These are phyloP conservation scores for Eupithecia pulchellata DNA, from an alignment of 2,888 invertebrate genomes.

Conservation along the genomic window DNA sequence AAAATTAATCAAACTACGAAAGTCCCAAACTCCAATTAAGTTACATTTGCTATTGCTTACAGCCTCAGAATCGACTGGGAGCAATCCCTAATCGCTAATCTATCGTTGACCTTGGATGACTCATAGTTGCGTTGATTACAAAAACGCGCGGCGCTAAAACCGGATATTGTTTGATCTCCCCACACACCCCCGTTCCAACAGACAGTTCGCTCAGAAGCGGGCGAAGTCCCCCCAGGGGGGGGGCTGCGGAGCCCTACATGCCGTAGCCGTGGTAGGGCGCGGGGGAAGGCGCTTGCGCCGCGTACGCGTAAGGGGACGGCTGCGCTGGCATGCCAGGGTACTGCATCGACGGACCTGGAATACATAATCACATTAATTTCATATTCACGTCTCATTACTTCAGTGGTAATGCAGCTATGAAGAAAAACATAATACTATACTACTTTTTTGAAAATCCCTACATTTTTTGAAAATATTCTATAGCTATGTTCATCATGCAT, in stretches of 20 bases:
- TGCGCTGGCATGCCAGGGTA: conserved; percentile 76
- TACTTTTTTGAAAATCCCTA: no score
- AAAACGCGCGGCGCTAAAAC: neutral
- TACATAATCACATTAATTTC: neutral
- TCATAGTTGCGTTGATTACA: neutral
- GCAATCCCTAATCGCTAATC: neutral
- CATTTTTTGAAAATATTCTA: no score
- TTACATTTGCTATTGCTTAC: neutral
- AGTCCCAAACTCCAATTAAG: neutral
- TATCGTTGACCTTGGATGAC: neutral
- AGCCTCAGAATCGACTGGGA: neutral
- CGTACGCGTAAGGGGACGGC: conserved; percentile 81
- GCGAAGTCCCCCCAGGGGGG: conserved; percentile 53
- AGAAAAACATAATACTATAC: no score
- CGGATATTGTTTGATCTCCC: neutral
- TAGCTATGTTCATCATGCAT: no score
- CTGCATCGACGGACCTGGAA: conserved; percentile 79
- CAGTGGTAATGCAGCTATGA: no score
- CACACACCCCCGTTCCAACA: conserved; percentile 10
- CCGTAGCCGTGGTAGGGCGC: conserved; percentile 85
- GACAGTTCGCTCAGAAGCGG: conserved; percentile 50
- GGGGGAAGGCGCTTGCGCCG: conserved; percentile 81
- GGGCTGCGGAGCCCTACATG: conserved; percentile 73
- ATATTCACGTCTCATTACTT: neutral
- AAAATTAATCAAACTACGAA: neutral